Percentiles rank a stretch among this genome's conserved stretches.
phyloP scores from a whole-genome alignment of 1,140 invertebrate species.

The Olivierus martensii region DNA sequence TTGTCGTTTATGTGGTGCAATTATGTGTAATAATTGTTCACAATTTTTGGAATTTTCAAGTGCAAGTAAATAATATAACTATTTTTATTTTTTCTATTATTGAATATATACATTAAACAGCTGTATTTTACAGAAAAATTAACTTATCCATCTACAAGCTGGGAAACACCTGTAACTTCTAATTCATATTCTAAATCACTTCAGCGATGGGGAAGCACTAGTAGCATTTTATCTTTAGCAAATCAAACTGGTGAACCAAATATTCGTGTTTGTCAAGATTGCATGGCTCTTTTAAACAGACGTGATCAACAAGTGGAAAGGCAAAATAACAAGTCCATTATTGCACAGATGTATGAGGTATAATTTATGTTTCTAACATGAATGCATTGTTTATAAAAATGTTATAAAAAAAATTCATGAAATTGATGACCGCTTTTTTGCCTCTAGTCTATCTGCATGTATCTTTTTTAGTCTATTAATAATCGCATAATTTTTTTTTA shows the following conservation, averaged over 20 bases:
- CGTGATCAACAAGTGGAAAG: slow-evolving; percentile 65
- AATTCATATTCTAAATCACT: not conserved
- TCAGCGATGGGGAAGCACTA: slow-evolving; percentile 25
- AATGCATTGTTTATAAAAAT: no score
- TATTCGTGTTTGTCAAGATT: slow-evolving; percentile 68
- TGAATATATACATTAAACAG: no score
- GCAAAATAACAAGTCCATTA: slow-evolving; percentile 56
- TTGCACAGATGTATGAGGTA: slow-evolving; percentile 66
- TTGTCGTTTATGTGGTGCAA: slow-evolving; percentile 86
- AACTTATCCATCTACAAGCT: no score
- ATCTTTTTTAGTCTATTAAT: no score
- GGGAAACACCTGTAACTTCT: no score
- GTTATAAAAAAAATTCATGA: no score
- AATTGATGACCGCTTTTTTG: no score
- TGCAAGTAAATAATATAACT: slow-evolving; percentile 54
- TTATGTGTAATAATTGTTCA: slow-evolving; percentile 90
- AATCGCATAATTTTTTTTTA: no score
- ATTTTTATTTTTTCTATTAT: no score
- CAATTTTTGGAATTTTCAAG: slow-evolving; percentile 64
- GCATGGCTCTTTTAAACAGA: slow-evolving; percentile 60
- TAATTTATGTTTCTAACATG: no score
- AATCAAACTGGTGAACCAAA: slow-evolving; percentile 42
- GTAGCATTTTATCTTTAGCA: slow-evolving; percentile 31
- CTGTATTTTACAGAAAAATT: no score
- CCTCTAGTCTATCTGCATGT: no score